phyloP scores from a whole-genome alignment of 2,113 vertebrate genomes.

The Pristiophorus japonicus region DNA sequence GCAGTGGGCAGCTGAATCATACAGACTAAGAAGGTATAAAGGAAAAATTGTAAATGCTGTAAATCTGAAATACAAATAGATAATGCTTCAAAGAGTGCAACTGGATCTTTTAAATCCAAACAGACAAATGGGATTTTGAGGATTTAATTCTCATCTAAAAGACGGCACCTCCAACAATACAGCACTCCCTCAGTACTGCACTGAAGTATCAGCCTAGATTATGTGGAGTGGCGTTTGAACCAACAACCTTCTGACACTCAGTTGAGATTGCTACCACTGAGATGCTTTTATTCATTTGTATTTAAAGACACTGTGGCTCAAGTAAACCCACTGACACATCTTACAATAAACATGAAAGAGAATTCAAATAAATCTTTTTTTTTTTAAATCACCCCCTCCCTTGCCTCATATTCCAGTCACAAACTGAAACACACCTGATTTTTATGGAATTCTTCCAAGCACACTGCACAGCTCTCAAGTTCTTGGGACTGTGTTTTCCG shows the following conservation, averaged over 20 bases:
- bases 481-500: slow-evolving; percentile 49
- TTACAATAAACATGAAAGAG: neutral
- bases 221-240: neutral
- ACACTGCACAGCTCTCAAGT: slow-evolving; percentile 77
- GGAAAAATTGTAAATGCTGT: neutral
- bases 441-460: slow-evolving; percentile 81
- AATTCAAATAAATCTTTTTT: neutral
- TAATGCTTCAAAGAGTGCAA: neutral
- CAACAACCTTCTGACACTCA: neutral
- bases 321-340: neutral
- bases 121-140: neutral
- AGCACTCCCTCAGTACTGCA: neutral
- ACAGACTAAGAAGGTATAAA: neutral
- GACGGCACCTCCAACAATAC: neutral
- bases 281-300: neutral
- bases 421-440: slow-evolving; percentile 67
- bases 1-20: neutral
- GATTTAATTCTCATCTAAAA: neutral
- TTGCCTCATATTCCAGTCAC: no score
- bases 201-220: neutral
- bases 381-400: neutral
- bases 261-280: no score
- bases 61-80: neutral
- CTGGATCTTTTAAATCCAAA: neutral
- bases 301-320: neutral